phyloP scores from a whole-genome alignment of 92 coral and sea anemone genomes.

The Parazoanthus atlanticus region DNA sequence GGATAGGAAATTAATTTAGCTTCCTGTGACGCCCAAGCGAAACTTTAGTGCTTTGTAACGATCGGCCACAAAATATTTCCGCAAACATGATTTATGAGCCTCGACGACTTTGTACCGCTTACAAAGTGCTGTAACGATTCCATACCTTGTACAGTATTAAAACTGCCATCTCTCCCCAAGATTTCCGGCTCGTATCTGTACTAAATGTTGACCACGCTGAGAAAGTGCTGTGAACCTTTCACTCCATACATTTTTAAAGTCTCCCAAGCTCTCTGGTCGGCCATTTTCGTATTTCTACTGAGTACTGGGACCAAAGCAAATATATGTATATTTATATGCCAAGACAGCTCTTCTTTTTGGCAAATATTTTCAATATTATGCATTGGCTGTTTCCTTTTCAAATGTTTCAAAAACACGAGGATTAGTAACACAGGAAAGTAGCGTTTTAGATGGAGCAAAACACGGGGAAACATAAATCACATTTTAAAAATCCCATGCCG shows the following conservation, averaged over 20 bases:
- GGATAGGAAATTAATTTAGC: constrained; percentile 50
- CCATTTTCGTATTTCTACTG: no score
- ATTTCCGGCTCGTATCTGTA: constrained; percentile 10
- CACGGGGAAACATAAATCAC: background rate
- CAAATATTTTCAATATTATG: no score
- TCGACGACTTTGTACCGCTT: background rate
- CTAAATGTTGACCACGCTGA: constrained; percentile 12
- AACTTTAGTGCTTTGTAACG: constrained; percentile 2
- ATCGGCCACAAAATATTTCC: constrained; percentile 36
- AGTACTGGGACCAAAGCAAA: no score
- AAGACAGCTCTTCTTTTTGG: no score
- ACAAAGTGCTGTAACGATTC: background rate
- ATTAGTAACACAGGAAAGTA: no score
- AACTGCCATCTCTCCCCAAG: background rate
- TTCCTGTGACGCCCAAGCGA: constrained; percentile 46
- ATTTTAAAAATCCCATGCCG: background rate
- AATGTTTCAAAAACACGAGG: no score
- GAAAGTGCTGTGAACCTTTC: background rate
- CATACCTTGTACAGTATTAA: background rate
- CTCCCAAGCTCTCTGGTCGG: no score
- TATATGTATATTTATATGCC: no score
- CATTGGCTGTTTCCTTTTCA: no score
- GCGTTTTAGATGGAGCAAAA: no score
- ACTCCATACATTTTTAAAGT: no score
- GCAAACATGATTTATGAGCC: constrained; percentile 27